phyloP scores from a whole-genome alignment of 1,140 invertebrate species.

The Nomia melanderi region DNA sequence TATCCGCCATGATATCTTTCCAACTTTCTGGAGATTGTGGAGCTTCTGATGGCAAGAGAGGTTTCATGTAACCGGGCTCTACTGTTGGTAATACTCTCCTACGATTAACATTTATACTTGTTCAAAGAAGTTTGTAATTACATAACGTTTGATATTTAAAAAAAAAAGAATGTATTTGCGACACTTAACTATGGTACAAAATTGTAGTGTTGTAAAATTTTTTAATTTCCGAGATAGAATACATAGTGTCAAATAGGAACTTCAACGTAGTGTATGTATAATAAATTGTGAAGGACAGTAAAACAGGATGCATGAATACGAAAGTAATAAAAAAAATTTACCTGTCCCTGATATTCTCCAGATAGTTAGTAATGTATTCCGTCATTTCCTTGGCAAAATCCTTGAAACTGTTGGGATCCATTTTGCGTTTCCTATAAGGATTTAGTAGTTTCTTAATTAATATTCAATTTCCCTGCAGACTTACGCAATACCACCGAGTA shows the following conservation, averaged over 20 bases:
- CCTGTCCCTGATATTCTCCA: slow-evolving; percentile 92
- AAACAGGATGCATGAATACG: neutral
- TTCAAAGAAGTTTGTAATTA: neutral
- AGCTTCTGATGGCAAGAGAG: slow-evolving; percentile 90
- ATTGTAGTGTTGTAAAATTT: no score
- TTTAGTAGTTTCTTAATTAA: neutral
- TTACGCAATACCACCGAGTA: neutral
- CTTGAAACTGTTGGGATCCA: slow-evolving; percentile 90
- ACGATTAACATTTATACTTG: slow-evolving; percentile 53
- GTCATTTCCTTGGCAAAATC: slow-evolving; percentile 90
- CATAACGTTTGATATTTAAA: no score
- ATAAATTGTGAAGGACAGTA: neutral
- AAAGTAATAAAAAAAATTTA: slow-evolving; percentile 72
- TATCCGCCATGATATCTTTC: slow-evolving; percentile 94
- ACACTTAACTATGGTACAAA: no score
- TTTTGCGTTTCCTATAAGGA: slow-evolving; percentile 71
- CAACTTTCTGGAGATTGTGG: slow-evolving; percentile 92
- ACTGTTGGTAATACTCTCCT: slow-evolving; percentile 91
- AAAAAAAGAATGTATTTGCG: no score
- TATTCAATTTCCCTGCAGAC: neutral
- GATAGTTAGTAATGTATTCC: slow-evolving; percentile 91
- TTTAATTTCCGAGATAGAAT: no score
- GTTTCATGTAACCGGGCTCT: slow-evolving; percentile 91
- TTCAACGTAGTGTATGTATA: neutral
- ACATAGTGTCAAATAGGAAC: neutral